Conservation (phyloP, 2,888 invertebrate species). For the Meta bourneti region DNA sequence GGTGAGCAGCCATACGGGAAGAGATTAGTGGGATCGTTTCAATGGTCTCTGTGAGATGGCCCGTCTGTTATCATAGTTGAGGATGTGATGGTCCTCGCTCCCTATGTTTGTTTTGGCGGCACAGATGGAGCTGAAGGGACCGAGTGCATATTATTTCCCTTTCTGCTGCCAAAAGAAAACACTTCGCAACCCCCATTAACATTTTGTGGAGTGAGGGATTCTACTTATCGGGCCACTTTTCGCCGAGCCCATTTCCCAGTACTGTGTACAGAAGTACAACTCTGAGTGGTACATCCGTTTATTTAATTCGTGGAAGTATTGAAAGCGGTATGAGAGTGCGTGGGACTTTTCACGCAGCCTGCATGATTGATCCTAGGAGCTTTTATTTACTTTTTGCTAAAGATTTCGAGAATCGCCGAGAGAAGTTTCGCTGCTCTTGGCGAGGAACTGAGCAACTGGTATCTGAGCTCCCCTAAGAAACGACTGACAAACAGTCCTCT, state of each 20-base stretch:
- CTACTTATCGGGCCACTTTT: not conserved
- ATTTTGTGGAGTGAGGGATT: slow-evolving; percentile 1
- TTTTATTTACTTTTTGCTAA: not conserved
- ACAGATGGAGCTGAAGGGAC: slow-evolving; percentile 14
- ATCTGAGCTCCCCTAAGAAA: no score
- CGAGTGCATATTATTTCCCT: slow-evolving; percentile 48
- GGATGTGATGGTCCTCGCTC: slow-evolving; percentile 19
- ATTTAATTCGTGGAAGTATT: not conserved
- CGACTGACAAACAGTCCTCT: no score
- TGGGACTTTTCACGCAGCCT: not conserved
- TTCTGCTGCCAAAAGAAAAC: slow-evolving; percentile 56
- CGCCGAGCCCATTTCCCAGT: not conserved
- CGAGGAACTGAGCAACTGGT: no score
- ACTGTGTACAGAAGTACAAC: not conserved
- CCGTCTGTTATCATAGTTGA: slow-evolving; percentile 62
- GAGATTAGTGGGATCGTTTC: slow-evolving; percentile 5
- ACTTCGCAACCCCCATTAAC: slow-evolving; percentile 34
- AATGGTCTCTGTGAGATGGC: slow-evolving; percentile 20
- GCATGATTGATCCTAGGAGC: not conserved
- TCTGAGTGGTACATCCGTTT: not conserved
- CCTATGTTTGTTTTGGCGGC: slow-evolving; percentile 63
- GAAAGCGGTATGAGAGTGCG: not conserved
- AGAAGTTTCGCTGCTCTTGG: not conserved
- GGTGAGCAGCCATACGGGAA: not conserved
- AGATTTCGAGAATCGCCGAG: not conserved